These are phyloP conservation scores for Poeciliopsis retropinna DNA, from an alignment of 2,113 vertebrate species.

Conservation along the genomic window DNA sequence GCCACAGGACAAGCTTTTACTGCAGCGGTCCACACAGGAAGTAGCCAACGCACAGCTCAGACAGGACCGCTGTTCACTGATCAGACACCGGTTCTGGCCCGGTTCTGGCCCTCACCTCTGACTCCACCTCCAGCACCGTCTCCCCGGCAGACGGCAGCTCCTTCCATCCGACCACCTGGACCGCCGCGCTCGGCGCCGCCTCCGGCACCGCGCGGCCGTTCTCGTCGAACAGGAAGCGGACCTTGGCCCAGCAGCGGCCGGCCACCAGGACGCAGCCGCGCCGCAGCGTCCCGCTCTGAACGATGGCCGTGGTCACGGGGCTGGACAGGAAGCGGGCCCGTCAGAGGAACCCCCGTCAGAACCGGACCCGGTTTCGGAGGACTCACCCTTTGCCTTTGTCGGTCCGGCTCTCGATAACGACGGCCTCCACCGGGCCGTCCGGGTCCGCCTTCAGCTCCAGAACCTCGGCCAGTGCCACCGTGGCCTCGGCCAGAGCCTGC, in stretches of 20 bases:
- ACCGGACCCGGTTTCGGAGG: not conserved
- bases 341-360: not conserved
- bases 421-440: constrained; percentile 86
- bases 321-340: constrained; percentile 41
- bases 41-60: too few relatives aligned
- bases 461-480: constrained; percentile 89
- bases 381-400: constrained; percentile 87
- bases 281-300: constrained; percentile 89
- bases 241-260: constrained; percentile 92
- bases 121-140: constrained; percentile 92
- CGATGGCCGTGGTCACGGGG: constrained; percentile 86
- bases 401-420: constrained; percentile 89
- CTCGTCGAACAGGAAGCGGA: constrained; percentile 92
- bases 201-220: constrained; percentile 77
- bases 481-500: constrained; percentile 89
- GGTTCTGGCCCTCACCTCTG: constrained; percentile 83
- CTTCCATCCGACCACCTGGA: constrained; percentile 94
- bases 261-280: constrained; percentile 89
- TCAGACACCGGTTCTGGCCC: not conserved
- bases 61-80: too few relatives aligned
- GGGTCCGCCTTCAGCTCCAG: constrained; percentile 90
- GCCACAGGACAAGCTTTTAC: not conserved
- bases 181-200: constrained; percentile 84
- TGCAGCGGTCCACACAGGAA: constrained; percentile 8
- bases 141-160: constrained; percentile 92